Percentiles rank a stretch among this genome's conserved stretches.
These are phyloP conservation scores for Trachops cirrhosus DNA, from an alignment of 2,797 vertebrate genomes.

Conservation along the genomic window DNA sequence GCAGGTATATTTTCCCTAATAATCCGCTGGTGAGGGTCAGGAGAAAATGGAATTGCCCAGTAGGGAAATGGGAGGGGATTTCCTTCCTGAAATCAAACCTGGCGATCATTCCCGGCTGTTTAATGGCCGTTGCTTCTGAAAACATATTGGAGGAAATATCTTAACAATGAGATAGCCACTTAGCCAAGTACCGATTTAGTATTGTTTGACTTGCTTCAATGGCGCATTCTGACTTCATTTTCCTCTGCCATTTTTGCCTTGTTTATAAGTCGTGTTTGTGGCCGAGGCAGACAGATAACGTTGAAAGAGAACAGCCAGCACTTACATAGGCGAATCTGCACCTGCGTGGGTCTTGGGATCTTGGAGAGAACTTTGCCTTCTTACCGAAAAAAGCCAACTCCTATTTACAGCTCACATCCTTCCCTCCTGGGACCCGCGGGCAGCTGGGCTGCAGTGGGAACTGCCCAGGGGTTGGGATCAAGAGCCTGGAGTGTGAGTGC, in stretches of 20 bases:
- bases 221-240: constrained; percentile 80
- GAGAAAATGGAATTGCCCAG: constrained; percentile 83
- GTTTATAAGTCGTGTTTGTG: constrained; percentile 75
- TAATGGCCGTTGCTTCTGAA: constrained; percentile 84
- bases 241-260: constrained; percentile 72
- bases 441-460: background rate
- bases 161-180: constrained; percentile 85
- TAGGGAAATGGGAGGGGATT: constrained; percentile 89
- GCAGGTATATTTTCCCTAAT: constrained; percentile 57
- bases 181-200: constrained; percentile 83
- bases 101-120: constrained; percentile 85
- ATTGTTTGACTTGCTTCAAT: constrained; percentile 82
- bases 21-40: constrained; percentile 42
- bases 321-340: constrained; percentile 55
- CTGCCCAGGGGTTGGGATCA: background rate
- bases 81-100: constrained; percentile 91
- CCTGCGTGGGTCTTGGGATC: background rate
- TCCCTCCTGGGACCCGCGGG: background rate
- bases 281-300: constrained; percentile 68
- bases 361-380: constrained; percentile 55
- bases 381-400: background rate
- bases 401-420: background rate
- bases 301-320: constrained; percentile 58
- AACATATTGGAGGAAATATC: constrained; percentile 87
- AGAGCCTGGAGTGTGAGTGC: background rate